Base-by-base conservation (phyloP, 2,888 invertebrate species). In the Allygus modestus region DNA sequence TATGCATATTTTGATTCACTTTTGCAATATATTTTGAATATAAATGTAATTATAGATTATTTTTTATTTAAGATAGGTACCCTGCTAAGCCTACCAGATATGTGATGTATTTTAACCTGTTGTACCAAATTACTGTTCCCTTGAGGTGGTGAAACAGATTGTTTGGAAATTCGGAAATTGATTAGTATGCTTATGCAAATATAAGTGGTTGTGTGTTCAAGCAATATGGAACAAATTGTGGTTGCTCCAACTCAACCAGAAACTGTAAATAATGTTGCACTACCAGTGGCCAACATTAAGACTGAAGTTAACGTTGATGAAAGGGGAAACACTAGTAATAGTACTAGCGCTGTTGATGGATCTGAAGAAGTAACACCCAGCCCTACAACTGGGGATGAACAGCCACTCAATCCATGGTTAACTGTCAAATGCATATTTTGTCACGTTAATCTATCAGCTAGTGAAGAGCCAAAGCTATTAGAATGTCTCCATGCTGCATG, bases 401-500 rank as follows among this genome's bases (percentile, higher is more conserved):
- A 79, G 31, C 84, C 82, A 9, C 41, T 81, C 12, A 85, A 85
- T 79, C 85, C 86, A 28, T 88, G 87, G 87, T 71, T 85, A 7
- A 82, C 83, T 15, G 81, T 86, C 9, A 92, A 91, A 87, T 92
- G 92, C 87, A 89, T 91, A 11, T 91, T 91, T 85, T 92, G 92
- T 86, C 88, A 88, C 33, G 90, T 90, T 86, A 88, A 88, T 26
- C 90, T 95, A 79, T 91, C 91, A 58, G 90, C 91, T 51, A 91
- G 90, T 58, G 94, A 94, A 89, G 92, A 93, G 73, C 96, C 97
- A 46, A 97, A 96, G 91, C 92, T 97, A 85, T 92, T 98, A 89
- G 97, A 97, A 91, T 98, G 97, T 90, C 92, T 98, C 87, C 97
- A 98, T 90, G 95, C 97, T 82, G 94, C 96, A 85, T 98, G 97